Conservation (phyloP, 2,113 vertebrate genomes). For the Macquaria ambigua region DNA sequence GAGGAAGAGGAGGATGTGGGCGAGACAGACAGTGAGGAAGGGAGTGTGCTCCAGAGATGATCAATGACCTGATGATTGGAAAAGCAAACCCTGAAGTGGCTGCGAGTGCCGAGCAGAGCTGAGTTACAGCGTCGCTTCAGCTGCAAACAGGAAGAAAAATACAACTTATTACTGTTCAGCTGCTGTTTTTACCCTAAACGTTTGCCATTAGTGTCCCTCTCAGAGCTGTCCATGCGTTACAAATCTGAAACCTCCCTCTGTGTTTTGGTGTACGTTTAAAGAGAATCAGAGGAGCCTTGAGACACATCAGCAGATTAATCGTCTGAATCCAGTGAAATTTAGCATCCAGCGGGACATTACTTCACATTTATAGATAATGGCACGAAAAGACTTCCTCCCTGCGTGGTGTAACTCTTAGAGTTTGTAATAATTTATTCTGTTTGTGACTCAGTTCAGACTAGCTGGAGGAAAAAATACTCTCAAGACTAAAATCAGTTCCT, state of each 20-base stretch:
- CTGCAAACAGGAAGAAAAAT: conserved; percentile 1
- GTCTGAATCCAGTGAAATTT: conserved; percentile 11
- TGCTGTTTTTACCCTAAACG: conserved; percentile 6
- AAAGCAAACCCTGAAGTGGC: conserved; percentile 22
- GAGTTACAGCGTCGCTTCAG: background rate
- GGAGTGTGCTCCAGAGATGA: background rate
- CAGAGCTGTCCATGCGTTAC: background rate
- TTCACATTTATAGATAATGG: conserved; percentile 26
- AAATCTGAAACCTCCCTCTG: background rate
- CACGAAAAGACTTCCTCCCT: conserved; percentile 1
- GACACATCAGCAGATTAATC: conserved; percentile 1
- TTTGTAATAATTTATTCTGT: conserved; percentile 22
- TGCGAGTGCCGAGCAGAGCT: background rate
- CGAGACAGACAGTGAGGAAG: background rate
- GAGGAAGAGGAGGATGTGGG: conserved; percentile 24
- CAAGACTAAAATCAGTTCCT: background rate
- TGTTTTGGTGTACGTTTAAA: background rate
- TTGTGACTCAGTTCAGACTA: conserved; percentile 9
- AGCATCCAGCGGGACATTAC: background rate
- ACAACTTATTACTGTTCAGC: background rate
- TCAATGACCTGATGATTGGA: conserved; percentile 15
- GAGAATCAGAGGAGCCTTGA: background rate
- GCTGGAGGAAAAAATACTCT: background rate
- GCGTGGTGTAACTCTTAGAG: background rate
- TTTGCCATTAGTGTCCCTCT: background rate